These are phyloP conservation scores for Otus scops DNA, from an alignment of 2,797 vertebrate species.

Conservation along the genomic window DNA sequence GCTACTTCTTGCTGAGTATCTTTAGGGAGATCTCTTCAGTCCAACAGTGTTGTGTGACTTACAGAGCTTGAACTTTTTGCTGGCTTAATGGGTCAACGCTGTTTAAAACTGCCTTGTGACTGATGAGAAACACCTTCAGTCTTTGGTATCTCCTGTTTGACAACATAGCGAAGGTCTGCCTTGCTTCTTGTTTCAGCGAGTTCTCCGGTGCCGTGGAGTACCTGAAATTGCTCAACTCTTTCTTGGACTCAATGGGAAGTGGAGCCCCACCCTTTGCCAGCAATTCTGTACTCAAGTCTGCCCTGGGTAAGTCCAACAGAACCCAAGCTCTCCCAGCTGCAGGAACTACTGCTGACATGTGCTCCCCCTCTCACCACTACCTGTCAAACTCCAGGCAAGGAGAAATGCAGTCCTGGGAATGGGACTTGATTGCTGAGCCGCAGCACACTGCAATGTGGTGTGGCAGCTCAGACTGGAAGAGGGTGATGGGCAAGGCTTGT, in stretches of 20 bases:
- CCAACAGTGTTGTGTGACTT: not conserved
- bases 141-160: not conserved
- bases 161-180: not conserved
- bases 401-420: not conserved
- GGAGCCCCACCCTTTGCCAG: conserved; percentile 74
- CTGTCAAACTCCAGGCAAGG: not conserved
- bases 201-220: conserved; percentile 90
- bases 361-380: not conserved
- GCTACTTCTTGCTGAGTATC: not conserved
- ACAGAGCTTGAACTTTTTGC: not conserved
- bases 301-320: conserved; percentile 70
- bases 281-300: conserved; percentile 71
- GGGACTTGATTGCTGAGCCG: not conserved
- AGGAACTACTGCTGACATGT: not conserved
- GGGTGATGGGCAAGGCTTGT: not conserved
- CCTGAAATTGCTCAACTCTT: conserved; percentile 89
- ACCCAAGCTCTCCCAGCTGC: not conserved
- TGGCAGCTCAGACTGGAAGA: not conserved
- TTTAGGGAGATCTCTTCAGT: not conserved
- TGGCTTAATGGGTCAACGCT: not conserved
- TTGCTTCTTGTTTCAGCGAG: conserved; percentile 80
- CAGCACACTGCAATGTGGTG: not conserved
- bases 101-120: not conserved
- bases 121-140: not conserved
- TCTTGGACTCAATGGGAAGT: conserved; percentile 87